These are phyloP conservation scores for Nothobranchius furzeri DNA, from an alignment of 2,113 vertebrate species.

Conservation along the genomic window DNA sequence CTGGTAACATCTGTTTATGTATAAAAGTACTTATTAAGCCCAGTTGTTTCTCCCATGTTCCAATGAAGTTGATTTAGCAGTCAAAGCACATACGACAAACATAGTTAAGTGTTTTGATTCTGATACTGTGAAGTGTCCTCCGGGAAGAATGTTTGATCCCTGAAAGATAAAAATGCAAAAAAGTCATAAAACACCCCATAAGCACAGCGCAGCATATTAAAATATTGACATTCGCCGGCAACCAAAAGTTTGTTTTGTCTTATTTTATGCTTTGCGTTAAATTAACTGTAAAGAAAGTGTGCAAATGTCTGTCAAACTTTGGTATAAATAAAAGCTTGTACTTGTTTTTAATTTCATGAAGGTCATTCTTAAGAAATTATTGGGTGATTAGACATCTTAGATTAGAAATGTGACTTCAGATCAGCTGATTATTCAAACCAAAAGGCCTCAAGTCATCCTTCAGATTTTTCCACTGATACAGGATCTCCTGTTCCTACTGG, in stretches of 20 bases:
- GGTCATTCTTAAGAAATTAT: not conserved
- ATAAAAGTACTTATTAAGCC: not conserved
- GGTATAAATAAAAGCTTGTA: conserved; percentile 55
- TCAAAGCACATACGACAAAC: conserved; percentile 20
- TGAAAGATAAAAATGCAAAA: not conserved
- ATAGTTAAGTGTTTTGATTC: conserved; percentile 31
- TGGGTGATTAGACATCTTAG: not conserved
- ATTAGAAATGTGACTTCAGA: too few species aligned
- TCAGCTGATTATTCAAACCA: not conserved
- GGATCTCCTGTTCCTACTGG: not conserved
- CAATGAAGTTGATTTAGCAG: conserved; percentile 20
- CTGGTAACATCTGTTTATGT: too few species aligned
- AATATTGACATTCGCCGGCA: not conserved
- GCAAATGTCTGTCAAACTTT: conserved; percentile 34
- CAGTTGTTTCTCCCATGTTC: not conserved
- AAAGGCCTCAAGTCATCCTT: too few species aligned
- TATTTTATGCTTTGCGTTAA: conserved; percentile 30
- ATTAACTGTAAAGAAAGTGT: conserved; percentile 35
- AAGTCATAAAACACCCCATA: not conserved
- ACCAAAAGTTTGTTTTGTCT: not conserved
- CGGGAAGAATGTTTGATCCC: conserved; percentile 18
- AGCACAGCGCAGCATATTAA: not conserved
- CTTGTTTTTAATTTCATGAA: conserved; percentile 38
- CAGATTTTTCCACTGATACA: too few species aligned
- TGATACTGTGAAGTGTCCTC: conserved; percentile 47